Evolutionary conservation across 1,140 invertebrate genomes (phyloP).

Genomic region (Leucophenga varia): DNA sequence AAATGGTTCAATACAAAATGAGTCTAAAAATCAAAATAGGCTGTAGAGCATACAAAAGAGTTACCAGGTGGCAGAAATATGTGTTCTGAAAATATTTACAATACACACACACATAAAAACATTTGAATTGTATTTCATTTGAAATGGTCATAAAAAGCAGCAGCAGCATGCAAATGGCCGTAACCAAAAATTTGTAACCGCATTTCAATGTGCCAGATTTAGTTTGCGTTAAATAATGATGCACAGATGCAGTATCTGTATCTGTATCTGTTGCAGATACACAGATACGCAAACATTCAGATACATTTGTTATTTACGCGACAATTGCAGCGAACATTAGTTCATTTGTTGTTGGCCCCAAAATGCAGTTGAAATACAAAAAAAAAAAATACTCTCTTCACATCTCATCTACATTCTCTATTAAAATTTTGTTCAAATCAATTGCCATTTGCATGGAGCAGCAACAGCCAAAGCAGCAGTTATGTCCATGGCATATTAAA

Average conservation of each 20-base stretch:
- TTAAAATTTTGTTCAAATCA: background rate
- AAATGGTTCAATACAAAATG: no score
- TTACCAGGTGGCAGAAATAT: no score
- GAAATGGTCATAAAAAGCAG: no score
- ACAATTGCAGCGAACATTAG: constrained; percentile 54
- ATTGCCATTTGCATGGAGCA: background rate
- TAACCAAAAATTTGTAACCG: constrained; percentile 40
- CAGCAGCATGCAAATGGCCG: no score
- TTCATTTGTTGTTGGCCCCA: constrained; percentile 42
- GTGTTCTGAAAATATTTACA: no score
- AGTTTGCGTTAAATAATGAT: no score
- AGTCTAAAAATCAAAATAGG: no score
- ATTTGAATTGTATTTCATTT: no score
- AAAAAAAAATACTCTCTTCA: constrained; percentile 9
- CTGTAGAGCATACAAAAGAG: no score
- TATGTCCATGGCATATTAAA: constrained; percentile 48
- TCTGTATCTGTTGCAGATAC: background rate
- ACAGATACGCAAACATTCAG: background rate
- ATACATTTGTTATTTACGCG: constrained; percentile 41
- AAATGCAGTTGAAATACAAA: constrained; percentile 16
- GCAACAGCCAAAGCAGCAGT: background rate
- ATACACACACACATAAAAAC: no score
- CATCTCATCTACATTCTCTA: background rate
- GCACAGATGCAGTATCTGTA: constrained; percentile 6
- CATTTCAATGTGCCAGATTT: constrained; percentile 34